Base-by-base conservation (phyloP, 2,888 invertebrate genomes). In the Resseliella maxima region DNA sequence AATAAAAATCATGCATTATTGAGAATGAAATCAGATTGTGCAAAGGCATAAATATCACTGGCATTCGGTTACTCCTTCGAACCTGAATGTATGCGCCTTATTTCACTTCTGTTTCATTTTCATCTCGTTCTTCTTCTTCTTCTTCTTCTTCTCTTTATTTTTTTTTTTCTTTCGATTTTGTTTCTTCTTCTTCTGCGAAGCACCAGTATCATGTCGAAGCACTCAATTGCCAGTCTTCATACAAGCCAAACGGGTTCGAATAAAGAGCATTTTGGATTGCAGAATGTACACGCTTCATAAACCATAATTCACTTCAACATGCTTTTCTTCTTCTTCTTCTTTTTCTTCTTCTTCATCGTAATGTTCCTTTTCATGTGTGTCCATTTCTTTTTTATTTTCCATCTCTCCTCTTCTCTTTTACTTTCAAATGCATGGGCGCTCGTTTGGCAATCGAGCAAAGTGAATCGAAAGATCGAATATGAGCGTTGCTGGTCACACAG, bases 271-370 rank as follows among this genome's bases (percentile, higher is more conserved):
- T n/a, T 59, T 59, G 59, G 59, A 59, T 72, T 72, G 31, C 72
- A 72, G 72, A 72, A 35, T 72, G 72, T 72, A 72, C 72, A 72
- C 35, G 72, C 72, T 72, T 72, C 72, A 72, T 72, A 72, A 72
- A 72, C 35, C 72, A 72, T 72, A 72, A 72, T 72, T 72, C 72
- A 72, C 72, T 72, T 72, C 31, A 31, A 31, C 72, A 72, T 31
- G 72, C 35, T 35, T 31, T 8, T 31, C 0, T 27, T 72, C 15
- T 72, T 35, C 35, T 72, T 72, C 72, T 31, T 72, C 72, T 10
- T 72, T 72, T 8, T 31, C 0, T 27, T 72, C 15, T 72, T 35
- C 35, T 72, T 72, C 72, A 12, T 72, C 72, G 31, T 72, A n/a
- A n/a, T 72, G 24, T 72, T 72, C 59, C 59, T 2, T 24, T 59